Conservation (phyloP, 2,797 vertebrate species). For the Tolypeutes matacus region DNA sequence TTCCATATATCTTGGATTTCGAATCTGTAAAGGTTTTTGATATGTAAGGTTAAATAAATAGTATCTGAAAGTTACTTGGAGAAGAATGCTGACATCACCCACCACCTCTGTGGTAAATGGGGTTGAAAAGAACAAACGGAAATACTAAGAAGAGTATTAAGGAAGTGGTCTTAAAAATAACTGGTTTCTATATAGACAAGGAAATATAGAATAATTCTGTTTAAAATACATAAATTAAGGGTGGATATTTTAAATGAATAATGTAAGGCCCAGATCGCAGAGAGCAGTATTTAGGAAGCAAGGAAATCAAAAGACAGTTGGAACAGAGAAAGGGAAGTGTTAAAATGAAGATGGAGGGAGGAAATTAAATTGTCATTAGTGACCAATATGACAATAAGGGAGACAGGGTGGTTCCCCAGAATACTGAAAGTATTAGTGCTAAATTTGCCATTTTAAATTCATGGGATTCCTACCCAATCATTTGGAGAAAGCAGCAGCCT, state of each 20-base stretch:
- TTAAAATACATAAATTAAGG: not conserved
- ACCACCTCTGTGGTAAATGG: too few species aligned
- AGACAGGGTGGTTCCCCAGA: not conserved
- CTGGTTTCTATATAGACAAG: not conserved
- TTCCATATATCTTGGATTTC: not conserved
- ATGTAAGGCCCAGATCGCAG: not conserved
- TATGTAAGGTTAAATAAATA: accelerated
- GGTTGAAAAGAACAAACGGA: not conserved
- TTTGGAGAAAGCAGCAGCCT: not conserved
- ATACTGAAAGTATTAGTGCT: not conserved
- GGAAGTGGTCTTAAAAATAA: not conserved
- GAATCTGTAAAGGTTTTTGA: not conserved
- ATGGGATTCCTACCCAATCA: not conserved
- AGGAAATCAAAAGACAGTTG: not conserved
- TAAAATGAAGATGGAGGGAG: not conserved
- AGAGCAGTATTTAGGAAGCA: not conserved
- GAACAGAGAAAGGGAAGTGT: not conserved
- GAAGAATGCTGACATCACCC: not conserved
- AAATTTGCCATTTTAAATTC: not conserved
- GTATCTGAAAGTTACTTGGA: not conserved
- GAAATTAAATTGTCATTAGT: not conserved
- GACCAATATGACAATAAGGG: not conserved
- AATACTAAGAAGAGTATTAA: not conserved
- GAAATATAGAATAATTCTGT: not conserved
- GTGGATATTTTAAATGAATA: not conserved